These are phyloP conservation scores for Apteryx owenii DNA, from an alignment of 2,113 vertebrate genomes.

Conservation along the genomic window DNA sequence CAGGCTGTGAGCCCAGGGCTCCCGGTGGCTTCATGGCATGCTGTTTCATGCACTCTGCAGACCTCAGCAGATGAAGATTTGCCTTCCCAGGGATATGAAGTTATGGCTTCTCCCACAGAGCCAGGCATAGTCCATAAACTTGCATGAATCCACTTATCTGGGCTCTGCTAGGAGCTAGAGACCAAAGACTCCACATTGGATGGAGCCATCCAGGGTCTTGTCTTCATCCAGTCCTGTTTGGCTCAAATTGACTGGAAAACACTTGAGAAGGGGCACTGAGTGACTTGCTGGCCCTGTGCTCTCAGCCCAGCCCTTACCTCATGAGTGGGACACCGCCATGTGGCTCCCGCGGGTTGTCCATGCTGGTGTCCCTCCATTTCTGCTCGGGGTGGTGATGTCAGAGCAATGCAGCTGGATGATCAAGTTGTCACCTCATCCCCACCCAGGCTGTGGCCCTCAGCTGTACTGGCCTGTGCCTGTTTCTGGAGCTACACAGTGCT, in stretches of 20 bases:
- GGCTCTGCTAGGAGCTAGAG: neutral
- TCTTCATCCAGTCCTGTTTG: neutral
- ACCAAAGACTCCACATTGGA: fast-evolving
- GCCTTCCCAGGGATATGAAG: neutral
- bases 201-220: neutral
- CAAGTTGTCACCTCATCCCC: neutral
- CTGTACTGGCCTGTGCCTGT: neutral
- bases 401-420: neutral
- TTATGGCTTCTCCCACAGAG: neutral
- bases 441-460: neutral
- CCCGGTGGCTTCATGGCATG: fast-evolving
- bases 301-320: neutral
- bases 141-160: neutral
- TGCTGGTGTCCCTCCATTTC: neutral
- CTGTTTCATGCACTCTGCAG: neutral
- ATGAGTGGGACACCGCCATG: neutral
- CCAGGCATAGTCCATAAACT: neutral
- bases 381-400: fast-evolving
- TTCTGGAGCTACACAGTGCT: neutral
- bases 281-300: neutral
- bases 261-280: neutral
- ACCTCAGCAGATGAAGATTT: neutral
- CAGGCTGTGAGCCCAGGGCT: fast-evolving
- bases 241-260: neutral
- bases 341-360: neutral